A percentile compares a stretch with the other conserved stretches of the same genome.
phyloP scores from a whole-genome alignment of 1,140 invertebrate genomes.

The Agraylea sexmaculata region DNA sequence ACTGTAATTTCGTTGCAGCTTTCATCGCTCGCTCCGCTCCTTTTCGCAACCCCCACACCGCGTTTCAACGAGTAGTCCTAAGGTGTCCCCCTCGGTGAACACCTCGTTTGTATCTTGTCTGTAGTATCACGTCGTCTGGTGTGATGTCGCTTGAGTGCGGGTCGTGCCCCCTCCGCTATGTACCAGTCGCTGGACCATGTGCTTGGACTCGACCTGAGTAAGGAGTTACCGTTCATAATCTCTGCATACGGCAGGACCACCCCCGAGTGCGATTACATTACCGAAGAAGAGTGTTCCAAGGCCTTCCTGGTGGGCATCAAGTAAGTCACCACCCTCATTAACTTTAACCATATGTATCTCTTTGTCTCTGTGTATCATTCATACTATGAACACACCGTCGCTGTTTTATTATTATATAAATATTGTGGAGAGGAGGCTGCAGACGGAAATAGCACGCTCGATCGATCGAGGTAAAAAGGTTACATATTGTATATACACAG shows the following conservation, averaged over 20 bases:
- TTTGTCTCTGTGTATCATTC: neutral
- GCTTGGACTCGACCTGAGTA: neutral
- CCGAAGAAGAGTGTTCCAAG: neutral
- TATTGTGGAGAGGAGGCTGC: too few relatives aligned
- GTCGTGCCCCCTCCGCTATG: too few relatives aligned
- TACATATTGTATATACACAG: too few relatives aligned
- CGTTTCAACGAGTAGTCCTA: slow-evolving; percentile 1
- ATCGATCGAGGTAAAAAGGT: too few relatives aligned
- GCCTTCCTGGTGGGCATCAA: neutral
- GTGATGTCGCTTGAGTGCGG: neutral
- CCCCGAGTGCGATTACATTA: neutral
- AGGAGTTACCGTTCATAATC: neutral
- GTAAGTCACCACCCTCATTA: too few relatives aligned
- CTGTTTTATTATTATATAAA: neutral
- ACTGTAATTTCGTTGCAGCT: too few relatives aligned
- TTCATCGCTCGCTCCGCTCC: too few relatives aligned
- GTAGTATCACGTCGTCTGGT: neutral
- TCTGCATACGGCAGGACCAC: neutral
- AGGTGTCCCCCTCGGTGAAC: neutral
- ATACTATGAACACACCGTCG: neutral
- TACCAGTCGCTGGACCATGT: neutral
- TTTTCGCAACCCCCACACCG: neutral
- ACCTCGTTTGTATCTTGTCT: neutral
- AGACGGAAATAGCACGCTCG: too few relatives aligned
- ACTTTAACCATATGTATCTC: neutral